Base-by-base conservation (phyloP, 2,113 vertebrate species). In the Siniperca knerii region DNA sequence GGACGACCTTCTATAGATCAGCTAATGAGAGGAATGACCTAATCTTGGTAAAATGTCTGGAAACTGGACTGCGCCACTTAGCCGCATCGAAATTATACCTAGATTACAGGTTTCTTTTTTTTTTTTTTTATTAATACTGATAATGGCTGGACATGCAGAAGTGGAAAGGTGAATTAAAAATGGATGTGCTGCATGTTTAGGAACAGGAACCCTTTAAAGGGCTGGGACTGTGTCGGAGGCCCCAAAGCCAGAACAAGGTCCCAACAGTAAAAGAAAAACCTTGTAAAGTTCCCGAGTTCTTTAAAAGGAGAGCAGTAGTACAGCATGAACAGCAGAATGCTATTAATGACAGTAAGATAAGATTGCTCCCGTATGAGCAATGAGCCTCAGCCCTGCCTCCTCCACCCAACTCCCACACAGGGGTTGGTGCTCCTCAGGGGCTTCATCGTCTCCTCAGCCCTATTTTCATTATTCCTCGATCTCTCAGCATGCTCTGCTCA, bases 321-420 rank as follows among this genome's bases (percentile, higher is more conserved):
- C 48, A 0, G 21, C 29, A 65, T 87, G 29, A 87, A 91, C 96
- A 93, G 94, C 93, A 94, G 96, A 95, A 94, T 80, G 75, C 90
- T 81, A 83, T 95, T 94, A 94, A 94, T 91, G 95, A 84, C 84
- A 57, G 29, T 77, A 75, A 79, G 88, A 87, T 94, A 90, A 90
- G 94, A 95, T 94, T 93, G 90, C 84, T 95, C 84, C 94, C 94
- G 79, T 81, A 87, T 92, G 92, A 91, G 83, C 81, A 69, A 72
- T 55, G 64, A 55, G 71, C 40, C 46, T 84, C 67, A 20, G 37
- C 33, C 16, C 23, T 64, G 80, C 90, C 72, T 82, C 84, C 82
- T 85, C 85, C 72, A 48, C 46, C 35, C 78, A 48, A 73, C 88
- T 86, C 83, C 85, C 83, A 87, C 84, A 60, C 66, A 76, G 23